Percentiles rank a stretch among this genome's conserved stretches.
Evolutionary conservation across 1,140 invertebrate genomes (phyloP).

Genomic region (Rhagoletis zephyria): DNA sequence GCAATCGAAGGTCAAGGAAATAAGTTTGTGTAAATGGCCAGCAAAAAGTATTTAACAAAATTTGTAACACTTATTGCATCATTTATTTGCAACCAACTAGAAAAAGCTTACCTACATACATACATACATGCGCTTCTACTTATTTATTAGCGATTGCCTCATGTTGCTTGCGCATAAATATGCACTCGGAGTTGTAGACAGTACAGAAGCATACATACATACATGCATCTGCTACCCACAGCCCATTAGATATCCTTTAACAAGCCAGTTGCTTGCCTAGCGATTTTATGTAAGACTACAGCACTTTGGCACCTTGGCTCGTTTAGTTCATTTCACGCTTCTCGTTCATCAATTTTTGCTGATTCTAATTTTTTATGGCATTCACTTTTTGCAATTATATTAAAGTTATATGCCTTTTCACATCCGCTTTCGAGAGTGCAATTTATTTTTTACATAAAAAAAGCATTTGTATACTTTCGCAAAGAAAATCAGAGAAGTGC

Average conservation of each 20-base stretch:
- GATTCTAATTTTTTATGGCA: slow-evolving; percentile 43
- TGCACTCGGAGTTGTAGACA: too few relatives aligned
- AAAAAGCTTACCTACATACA: too few relatives aligned
- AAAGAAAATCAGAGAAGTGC: background rate
- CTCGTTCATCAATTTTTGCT: slow-evolving; percentile 37
- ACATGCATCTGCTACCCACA: background rate
- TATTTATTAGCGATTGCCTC: too few relatives aligned
- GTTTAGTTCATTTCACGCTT: slow-evolving; percentile 48
- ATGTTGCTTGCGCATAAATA: too few relatives aligned
- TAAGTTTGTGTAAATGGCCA: background rate
- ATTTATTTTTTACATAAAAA: background rate
- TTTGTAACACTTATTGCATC: slow-evolving; percentile 6
- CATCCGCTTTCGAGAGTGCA: background rate
- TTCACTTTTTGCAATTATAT: background rate
- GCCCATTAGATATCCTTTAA: slow-evolving; percentile 17
- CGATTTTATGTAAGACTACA: background rate
- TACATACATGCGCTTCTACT: too few relatives aligned
- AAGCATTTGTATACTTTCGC: background rate
- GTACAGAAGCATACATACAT: background rate
- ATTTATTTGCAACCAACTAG: background rate
- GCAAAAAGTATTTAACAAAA: background rate
- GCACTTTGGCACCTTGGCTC: background rate
- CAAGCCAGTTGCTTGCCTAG: background rate
- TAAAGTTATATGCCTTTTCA: background rate
- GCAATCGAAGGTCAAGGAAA: background rate